phyloP scores from a whole-genome alignment of 2,113 vertebrate genomes.

The Willisornis vidua region DNA sequence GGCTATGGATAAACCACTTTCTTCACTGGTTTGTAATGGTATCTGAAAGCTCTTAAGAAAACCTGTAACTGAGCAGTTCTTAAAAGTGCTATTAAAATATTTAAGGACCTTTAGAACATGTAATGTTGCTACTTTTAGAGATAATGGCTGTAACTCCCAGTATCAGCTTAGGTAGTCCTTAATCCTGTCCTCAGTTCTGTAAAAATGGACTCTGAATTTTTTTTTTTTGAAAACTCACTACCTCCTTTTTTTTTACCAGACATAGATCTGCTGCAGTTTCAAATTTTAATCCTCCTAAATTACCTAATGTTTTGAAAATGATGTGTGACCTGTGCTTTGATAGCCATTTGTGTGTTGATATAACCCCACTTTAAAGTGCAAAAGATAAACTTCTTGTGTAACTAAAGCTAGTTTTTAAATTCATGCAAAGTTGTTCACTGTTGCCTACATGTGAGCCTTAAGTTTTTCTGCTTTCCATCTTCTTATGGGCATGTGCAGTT shows the following conservation, averaged over 20 bases:
- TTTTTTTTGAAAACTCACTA: neutral
- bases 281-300: neutral
- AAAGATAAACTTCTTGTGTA: neutral
- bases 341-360: neutral
- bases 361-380: neutral
- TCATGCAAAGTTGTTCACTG: neutral
- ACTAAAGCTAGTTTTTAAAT: neutral
- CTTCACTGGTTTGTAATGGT: neutral
- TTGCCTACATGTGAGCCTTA: neutral
- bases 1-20: neutral
- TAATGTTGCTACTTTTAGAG: neutral
- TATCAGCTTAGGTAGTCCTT: neutral
- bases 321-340: neutral
- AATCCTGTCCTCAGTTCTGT: neutral
- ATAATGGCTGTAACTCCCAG: accelerated
- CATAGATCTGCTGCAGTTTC: neutral
- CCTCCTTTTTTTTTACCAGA: neutral
- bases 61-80: neutral
- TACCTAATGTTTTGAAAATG: neutral
- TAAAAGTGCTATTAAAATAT: neutral
- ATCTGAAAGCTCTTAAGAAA: neutral
- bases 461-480: neutral
- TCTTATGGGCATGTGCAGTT: neutral
- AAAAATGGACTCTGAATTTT: neutral
- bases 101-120: neutral